Base-by-base conservation (phyloP, 2,888 invertebrate genomes). In the Netelia virgata region DNA sequence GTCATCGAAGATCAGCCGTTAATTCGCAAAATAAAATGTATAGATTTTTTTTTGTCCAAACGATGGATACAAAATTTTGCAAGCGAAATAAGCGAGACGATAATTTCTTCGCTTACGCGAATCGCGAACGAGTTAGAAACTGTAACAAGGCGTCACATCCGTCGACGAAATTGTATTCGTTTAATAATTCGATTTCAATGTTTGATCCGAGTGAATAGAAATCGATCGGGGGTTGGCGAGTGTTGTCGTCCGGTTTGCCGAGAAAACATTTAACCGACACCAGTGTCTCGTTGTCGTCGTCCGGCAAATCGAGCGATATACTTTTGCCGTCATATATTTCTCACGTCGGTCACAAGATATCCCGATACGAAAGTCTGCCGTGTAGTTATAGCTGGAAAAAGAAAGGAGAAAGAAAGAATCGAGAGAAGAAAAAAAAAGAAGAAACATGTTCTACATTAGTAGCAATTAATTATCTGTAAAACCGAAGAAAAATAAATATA, bases 181-280 rank as follows among this genome's bases (percentile, higher is more conserved):
- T 41, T 50, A 70, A 73, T 78, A 78, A 82, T 64, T 69, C 81
- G 81, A 81, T 81, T 81, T 74, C 84, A 81, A 84, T 84, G 81
- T 84, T 84, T 84, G 74, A 80, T 82, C 53, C 28, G 59, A 74
- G 69, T 84, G 77, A 84, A 84, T 81, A 74, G 84, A 84, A 84
- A 84, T 84, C 84, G 84, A 84, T 84, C 78, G 64, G 23, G n/a
- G 53, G 50, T 16, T 11, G 6, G 36, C 28, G 69, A 41, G 18
- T 20, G 68, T 74, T 76, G 73, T 69, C 76, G 68, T 66, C 69
- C 68, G 50, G 28, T 55, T 77, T 77, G 69, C 53, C 77, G 77
- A 69, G 77, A 77, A 82, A 81, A 81, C 81, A 84, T 64, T 70
- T 70, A 84, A 82, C 74, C 74, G 81, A 84, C 73, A 81, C 84